Conservation (phyloP, 1,140 invertebrate genomes). For the Lanistes nyassanus region DNA sequence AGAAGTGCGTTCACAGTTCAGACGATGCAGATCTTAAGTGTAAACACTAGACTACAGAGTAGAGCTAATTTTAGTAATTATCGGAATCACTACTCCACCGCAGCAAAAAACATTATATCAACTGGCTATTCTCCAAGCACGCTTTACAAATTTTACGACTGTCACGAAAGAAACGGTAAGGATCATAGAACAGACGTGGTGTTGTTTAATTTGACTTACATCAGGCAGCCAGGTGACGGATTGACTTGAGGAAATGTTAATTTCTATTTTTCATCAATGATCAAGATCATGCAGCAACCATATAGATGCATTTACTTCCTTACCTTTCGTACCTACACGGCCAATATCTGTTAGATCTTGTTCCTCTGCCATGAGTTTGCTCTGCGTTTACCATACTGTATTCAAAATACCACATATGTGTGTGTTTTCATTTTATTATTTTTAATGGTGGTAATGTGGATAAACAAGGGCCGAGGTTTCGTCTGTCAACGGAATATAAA, state of each 20-base stretch:
- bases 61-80: not conserved
- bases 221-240: not conserved
- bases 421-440: too few relatives aligned
- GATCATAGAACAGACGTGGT: too few relatives aligned
- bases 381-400: not conserved
- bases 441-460: too few relatives aligned
- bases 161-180: too few relatives aligned
- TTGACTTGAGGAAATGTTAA: constrained; percentile 22
- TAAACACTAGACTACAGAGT: too few relatives aligned
- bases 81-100: not conserved
- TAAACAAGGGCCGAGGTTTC: too few relatives aligned
- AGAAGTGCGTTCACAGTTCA: too few relatives aligned
- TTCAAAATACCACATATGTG: not conserved
- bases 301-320: not conserved
- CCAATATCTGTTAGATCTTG: constrained; percentile 30
- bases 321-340: constrained; percentile 17
- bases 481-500: too few relatives aligned
- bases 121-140: too few relatives aligned
- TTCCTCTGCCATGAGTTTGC: constrained; percentile 21
- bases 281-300: not conserved
- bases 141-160: too few relatives aligned
- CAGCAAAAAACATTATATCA: not conserved
- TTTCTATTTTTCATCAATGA: constrained; percentile 1
- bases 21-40: too few relatives aligned
- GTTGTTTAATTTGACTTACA: too few relatives aligned